A percentile compares a stretch with the other conserved stretches of the same genome.
Evolutionary conservation across 2,797 vertebrate genomes (phyloP).

Genomic region (Pogoniulus pusillus): DNA sequence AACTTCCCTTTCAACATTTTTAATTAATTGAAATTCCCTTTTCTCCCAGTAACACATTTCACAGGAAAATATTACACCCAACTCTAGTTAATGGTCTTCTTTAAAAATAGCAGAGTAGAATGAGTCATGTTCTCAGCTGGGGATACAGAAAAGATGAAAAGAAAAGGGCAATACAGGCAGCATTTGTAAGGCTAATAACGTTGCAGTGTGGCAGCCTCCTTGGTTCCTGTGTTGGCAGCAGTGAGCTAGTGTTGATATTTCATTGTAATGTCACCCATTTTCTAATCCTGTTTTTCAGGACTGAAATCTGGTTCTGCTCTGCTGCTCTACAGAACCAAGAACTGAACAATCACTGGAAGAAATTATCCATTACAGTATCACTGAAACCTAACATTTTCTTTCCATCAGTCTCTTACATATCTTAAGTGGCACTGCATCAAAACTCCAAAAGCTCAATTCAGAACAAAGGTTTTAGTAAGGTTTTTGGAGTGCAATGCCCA

Average conservation of each 20-base stretch:
- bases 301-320: neutral
- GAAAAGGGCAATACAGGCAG: neutral
- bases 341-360: neutral
- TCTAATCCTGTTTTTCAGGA: neutral
- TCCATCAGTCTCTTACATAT: neutral
- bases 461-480: neutral
- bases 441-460: neutral
- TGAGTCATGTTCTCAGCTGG: conserved; percentile 5
- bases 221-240: neutral
- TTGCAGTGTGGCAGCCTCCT: neutral
- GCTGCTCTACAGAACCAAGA: neutral
- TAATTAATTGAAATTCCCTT: conserved; percentile 11
- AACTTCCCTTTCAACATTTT: neutral
- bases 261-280: neutral
- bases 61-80: conserved; percentile 6
- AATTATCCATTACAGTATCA: neutral
- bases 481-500: neutral
- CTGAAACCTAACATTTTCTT: neutral
- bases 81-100: neutral
- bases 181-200: neutral
- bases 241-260: neutral
- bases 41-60: neutral
- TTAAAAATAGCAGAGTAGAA: neutral
- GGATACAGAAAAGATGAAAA: neutral
- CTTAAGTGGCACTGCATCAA: neutral